Conservation (phyloP, 1,140 invertebrate genomes). For the Sinella curviseta region DNA sequence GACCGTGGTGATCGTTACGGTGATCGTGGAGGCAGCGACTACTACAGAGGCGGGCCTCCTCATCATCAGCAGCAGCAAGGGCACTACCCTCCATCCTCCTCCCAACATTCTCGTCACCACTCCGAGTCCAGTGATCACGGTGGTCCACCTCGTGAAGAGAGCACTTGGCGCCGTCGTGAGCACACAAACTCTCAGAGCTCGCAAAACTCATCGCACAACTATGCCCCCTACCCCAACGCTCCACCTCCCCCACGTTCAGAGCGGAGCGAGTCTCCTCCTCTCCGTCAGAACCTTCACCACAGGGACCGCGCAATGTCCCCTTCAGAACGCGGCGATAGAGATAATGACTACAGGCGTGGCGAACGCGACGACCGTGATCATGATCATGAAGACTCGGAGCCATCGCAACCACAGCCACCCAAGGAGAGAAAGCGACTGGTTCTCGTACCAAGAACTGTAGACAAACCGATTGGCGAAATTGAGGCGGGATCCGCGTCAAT, state of each 20-base stretch:
- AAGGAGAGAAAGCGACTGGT: conserved; percentile 46
- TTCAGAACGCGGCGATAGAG: no score
- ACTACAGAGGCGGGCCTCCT: conserved; percentile 36
- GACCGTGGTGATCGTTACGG: conserved; percentile 42
- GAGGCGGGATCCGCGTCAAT: conserved; percentile 64
- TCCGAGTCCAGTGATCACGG: background rate
- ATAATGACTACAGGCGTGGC: conserved; percentile 1
- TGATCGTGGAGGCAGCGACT: conserved; percentile 35
- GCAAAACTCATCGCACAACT: background rate
- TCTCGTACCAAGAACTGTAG: conserved; percentile 46
- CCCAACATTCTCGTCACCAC: conserved; percentile 38
- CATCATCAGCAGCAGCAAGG: conserved; percentile 26
- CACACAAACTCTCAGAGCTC: background rate
- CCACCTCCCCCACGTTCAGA: background rate
- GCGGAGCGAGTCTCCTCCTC: background rate
- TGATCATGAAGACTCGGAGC: conserved; percentile 36
- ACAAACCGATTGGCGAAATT: conserved; percentile 53
- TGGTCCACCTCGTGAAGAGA: background rate
- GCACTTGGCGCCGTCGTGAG: background rate
- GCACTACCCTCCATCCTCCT: no score
- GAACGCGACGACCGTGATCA: conserved; percentile 28
- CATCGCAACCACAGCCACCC: conserved; percentile 30
- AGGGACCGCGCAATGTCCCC: conserved; percentile 8
- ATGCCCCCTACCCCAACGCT: no score
- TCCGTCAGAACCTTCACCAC: background rate